These are phyloP conservation scores for Pelvicachromis taeniatus DNA, from an alignment of 2,113 vertebrate genomes.

Conservation along the genomic window DNA sequence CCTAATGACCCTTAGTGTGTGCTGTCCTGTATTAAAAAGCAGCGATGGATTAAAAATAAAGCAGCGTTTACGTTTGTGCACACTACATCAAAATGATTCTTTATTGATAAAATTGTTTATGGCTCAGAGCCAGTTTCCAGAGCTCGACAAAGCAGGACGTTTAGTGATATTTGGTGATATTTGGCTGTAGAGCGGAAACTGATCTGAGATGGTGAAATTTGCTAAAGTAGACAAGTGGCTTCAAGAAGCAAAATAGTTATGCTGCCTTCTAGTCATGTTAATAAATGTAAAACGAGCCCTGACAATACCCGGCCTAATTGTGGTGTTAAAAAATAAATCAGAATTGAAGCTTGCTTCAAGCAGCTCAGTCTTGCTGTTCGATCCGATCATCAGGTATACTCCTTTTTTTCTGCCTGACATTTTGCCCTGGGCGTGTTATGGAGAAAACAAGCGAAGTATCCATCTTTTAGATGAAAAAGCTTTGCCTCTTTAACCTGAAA, in stretches of 20 bases:
- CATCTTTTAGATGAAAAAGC: neutral
- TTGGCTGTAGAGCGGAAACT: too few relatives aligned
- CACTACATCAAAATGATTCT: neutral
- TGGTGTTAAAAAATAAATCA: neutral
- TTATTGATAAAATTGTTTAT: fast-evolving
- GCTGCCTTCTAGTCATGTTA: neutral
- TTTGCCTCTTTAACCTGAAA: neutral
- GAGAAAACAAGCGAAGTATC: neutral
- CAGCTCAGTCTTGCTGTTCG: neutral
- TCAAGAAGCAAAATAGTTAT: neutral
- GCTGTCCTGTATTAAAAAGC: too few relatives aligned
- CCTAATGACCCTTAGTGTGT: neutral
- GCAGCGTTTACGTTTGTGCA: neutral
- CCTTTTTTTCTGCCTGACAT: neutral
- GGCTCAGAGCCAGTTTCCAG: neutral
- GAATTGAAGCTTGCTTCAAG: fast-evolving
- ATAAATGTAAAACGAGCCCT: neutral
- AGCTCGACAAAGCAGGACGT: neutral
- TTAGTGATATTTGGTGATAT: neutral
- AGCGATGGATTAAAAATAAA: too few relatives aligned
- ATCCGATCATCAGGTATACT: neutral
- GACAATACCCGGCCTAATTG: neutral
- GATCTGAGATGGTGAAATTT: neutral
- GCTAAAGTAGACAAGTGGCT: neutral
- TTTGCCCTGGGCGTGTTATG: neutral